Evolutionary conservation across 1,140 invertebrate species (phyloP).

Genomic region (Lamellibrachia luymesi): DNA sequence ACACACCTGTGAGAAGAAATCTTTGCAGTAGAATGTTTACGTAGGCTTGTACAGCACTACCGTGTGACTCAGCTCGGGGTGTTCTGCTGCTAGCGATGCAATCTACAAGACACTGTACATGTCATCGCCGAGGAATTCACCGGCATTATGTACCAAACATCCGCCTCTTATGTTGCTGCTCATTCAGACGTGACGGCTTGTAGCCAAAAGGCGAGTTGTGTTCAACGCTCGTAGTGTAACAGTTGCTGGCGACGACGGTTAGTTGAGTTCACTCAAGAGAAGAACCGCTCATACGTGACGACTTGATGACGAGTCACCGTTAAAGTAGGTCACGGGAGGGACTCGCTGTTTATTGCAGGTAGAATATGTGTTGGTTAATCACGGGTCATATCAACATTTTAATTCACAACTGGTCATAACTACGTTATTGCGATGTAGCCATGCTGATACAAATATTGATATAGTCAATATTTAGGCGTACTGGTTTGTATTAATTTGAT

Average conservation of each 20-base stretch:
- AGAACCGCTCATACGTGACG: not conserved
- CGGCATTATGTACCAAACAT: not conserved
- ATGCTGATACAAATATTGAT: too few relatives aligned
- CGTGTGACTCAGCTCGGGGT: not conserved
- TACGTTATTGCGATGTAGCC: not conserved
- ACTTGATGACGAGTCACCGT: not conserved
- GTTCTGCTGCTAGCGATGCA: not conserved
- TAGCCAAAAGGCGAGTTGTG: not conserved
- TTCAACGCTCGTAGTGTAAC: not conserved
- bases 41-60: not conserved
- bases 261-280: not conserved
- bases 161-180: not conserved
- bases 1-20: not conserved
- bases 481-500: too few relatives aligned
- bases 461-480: too few relatives aligned
- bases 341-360: not conserved
- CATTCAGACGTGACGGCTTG: not conserved
- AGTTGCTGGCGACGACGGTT: not conserved
- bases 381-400: not conserved
- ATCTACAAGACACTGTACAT: not conserved
- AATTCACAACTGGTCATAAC: not conserved
- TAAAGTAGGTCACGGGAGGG: not conserved
- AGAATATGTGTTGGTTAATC: not conserved
- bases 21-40: not conserved
- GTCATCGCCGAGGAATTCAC: not conserved